Evolutionary conservation across 2,113 vertebrate genomes (phyloP), one percentile per base, ranked within the genome.

Genomic region (Pseudopipra pipra): DNA sequence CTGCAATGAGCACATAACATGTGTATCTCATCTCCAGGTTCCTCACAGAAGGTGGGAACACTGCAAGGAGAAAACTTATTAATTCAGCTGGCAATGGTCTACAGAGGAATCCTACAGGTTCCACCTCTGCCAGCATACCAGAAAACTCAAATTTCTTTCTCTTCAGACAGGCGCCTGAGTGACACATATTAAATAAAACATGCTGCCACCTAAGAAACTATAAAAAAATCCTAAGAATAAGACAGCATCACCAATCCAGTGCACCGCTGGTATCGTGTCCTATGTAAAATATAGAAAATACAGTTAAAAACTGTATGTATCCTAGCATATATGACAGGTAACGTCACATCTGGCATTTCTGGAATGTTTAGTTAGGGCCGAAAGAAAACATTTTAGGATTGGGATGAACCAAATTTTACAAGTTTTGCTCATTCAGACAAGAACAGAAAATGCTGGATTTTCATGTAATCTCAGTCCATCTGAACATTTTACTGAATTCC

Each of bases 1-100:
- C 24, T 74, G 24, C 46, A 77, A 47, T 2, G 6, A 61, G 24
- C 13, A 56, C 0, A 0, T 43, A 55, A 55, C 1, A 6, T 11
- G 18, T 16, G 8, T 20, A 35, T 30, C 23, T 63, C 25, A 74
- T 39, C 47, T 68, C 44, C 56, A 35, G 49, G 30, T 27, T 78
- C 39, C 71, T 59, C 33, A 54, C 4, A 66, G 6, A 54, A 41
- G 39, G 66, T 88, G 23, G 21, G n/a, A 76, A 77, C 20, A 8
- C 35, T 54, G 27, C 27, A 55, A 79, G 59, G 44, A 92, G 70
- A 27, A 88, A 68, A 59, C 6, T 31, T 55, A 17, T 44, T 67
- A 49, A 71, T 59, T 66, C 41, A 39, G 21, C 5, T 67, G 68
- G 27, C 8, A 51, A 27, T 9, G 13, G 24, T 41, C 55, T 68